Evolutionary conservation across 2,113 vertebrate species (phyloP).

Genomic region (Aspiorhynchus laticeps): DNA sequence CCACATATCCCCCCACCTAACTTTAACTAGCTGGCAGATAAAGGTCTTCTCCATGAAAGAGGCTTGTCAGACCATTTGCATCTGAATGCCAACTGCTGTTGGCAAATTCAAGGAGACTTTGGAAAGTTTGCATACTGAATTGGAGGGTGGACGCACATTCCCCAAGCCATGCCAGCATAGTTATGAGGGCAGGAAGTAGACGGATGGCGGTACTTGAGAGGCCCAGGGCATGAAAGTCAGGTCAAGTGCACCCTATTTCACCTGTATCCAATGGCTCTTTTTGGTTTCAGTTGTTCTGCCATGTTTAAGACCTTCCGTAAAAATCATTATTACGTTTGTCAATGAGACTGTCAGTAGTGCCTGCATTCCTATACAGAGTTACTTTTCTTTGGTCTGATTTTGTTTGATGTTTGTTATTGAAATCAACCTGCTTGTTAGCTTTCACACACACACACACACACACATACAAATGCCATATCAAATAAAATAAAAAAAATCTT

Average conservation of each 20-base stretch:
- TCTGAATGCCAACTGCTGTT: conserved; percentile 78
- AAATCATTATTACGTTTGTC: neutral
- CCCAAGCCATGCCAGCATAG: conserved; percentile 70
- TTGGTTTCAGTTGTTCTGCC: neutral
- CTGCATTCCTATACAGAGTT: neutral
- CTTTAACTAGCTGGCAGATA: conserved; percentile 56
- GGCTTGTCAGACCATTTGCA: conserved; percentile 74
- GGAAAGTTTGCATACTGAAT: conserved; percentile 71
- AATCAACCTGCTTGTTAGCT: neutral
- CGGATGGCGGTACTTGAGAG: conserved; percentile 42
- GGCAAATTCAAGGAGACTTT: conserved; percentile 76
- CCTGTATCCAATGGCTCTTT: neutral
- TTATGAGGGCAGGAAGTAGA: conserved; percentile 68
- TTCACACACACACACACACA: neutral
- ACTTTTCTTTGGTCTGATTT: neutral
- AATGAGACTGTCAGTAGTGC: neutral
- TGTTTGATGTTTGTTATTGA: neutral
- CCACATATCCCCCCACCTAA: conserved; percentile 38
- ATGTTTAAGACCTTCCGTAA: neutral
- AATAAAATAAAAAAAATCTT: neutral
- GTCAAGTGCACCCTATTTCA: conserved; percentile 25
- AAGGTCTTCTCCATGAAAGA: conserved; percentile 67
- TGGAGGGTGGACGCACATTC: conserved; percentile 69
- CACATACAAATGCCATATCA: neutral
- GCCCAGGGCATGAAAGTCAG: neutral